Percentiles rank a stretch among this genome's conserved stretches.
Evolutionary conservation across 2,888 invertebrate genomes (phyloP).

Genomic region (Arenicola marina): DNA sequence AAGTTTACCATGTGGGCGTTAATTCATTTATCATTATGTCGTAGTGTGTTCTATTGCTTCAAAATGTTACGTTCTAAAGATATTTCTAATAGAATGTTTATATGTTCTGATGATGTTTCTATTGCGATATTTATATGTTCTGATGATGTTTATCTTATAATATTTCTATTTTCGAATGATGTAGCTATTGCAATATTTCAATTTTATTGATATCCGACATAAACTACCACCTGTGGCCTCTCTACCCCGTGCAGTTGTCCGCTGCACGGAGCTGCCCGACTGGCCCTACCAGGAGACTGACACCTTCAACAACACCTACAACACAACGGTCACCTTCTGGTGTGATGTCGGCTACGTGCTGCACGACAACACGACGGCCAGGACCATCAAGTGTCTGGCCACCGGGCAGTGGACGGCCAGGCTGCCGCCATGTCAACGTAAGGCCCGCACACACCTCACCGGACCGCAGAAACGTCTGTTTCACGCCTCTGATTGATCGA

Average conservation of each 20-base stretch:
- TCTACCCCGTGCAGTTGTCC: slow-evolving; percentile 18
- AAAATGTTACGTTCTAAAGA: too few species aligned
- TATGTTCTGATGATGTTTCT: too few species aligned
- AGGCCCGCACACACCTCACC: slow-evolving; percentile 5
- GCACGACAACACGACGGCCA: slow-evolving; percentile 31
- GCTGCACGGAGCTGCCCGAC: slow-evolving; percentile 30
- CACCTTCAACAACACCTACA: slow-evolving; percentile 29
- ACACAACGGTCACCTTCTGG: slow-evolving; percentile 34
- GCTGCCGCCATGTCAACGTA: slow-evolving; percentile 32
- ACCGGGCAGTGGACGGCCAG: slow-evolving; percentile 33
- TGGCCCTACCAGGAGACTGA: slow-evolving; percentile 22
- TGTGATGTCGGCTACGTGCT: slow-evolving; percentile 34
- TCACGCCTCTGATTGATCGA: too few species aligned
- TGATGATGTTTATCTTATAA: neutral
- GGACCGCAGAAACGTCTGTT: too few species aligned
- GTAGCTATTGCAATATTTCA: neutral
- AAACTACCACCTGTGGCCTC: neutral
- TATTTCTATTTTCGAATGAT: neutral
- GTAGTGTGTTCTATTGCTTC: too few species aligned
- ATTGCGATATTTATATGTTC: too few species aligned
- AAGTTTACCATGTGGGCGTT: too few species aligned
- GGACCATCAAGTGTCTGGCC: slow-evolving; percentile 31
- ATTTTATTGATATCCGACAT: too few species aligned
- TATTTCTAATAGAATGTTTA: too few species aligned
- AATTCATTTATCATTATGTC: too few species aligned